phyloP scores from a whole-genome alignment of 2,797 vertebrate genomes.

The Pempheris klunzingeri region DNA sequence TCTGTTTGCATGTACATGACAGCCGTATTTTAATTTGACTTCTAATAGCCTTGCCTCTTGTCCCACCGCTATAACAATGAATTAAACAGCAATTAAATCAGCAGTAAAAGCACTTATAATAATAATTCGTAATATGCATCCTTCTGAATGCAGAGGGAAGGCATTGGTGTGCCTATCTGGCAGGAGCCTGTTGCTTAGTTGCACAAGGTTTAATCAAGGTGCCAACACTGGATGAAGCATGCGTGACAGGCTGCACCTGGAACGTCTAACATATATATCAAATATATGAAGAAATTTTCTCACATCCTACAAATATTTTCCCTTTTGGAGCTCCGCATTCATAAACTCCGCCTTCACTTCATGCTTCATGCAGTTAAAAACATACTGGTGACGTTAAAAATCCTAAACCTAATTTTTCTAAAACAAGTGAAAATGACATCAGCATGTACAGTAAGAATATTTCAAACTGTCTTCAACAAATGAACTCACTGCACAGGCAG shows the following conservation, averaged over 20 bases:
- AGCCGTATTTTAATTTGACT: constrained; percentile 5
- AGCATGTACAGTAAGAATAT: not conserved
- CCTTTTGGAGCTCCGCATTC: not conserved
- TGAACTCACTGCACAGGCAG: not conserved
- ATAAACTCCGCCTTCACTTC: constrained; percentile 6
- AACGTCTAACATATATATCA: not conserved
- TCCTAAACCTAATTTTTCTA: not conserved
- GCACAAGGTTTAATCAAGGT: constrained; percentile 63
- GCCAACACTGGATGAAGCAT: constrained; percentile 30
- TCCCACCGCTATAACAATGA: not conserved
- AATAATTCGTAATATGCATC: not conserved
- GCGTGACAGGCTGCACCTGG: constrained; percentile 18
- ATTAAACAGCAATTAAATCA: not conserved
- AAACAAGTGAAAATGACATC: not conserved
- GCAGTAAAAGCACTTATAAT: too few relatives aligned
- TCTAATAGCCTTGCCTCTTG: not conserved
- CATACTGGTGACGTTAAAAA: not conserved
- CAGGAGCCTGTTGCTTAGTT: constrained; percentile 46
- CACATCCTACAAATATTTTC: not conserved
- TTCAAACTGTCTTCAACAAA: not conserved
- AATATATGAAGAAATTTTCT: constrained; percentile 4
- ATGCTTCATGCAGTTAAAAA: not conserved
- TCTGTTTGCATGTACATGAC: constrained; percentile 20
- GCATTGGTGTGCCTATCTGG: constrained; percentile 9
- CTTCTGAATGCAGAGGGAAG: constrained; percentile 10